phyloP scores from a whole-genome alignment of 1,140 invertebrate genomes.

The Eufriesea mexicana region DNA sequence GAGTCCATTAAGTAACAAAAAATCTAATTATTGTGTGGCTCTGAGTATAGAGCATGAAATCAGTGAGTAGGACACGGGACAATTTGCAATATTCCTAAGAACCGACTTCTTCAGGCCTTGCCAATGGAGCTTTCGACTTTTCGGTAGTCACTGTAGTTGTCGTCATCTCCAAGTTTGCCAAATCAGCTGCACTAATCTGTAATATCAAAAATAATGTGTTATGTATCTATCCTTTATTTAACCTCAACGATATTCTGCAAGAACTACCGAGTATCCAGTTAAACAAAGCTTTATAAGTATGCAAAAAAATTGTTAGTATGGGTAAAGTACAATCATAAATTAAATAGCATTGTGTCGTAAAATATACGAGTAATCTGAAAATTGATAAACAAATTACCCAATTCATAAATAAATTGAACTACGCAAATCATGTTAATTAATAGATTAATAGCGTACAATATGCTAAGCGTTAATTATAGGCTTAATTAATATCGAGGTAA shows the following conservation, averaged over 20 bases:
- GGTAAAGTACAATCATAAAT: conserved; percentile 15
- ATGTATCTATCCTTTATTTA: not conserved
- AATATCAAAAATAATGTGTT: conserved; percentile 46
- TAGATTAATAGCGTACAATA: conserved; percentile 44
- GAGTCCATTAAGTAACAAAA: conserved; percentile 59
- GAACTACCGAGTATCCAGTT: conserved; percentile 7
- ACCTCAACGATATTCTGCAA: not conserved
- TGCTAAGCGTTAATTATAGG: conserved; percentile 42
- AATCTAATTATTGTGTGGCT: conserved; percentile 52
- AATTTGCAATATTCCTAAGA: conserved; percentile 72
- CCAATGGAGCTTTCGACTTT: conserved; percentile 79
- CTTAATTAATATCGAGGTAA: conserved; percentile 61
- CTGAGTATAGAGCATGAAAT: conserved; percentile 53
- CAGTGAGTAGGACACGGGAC: conserved; percentile 39
- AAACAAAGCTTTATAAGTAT: conserved; percentile 38
- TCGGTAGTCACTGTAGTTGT: conserved; percentile 81
- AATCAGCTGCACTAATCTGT: conserved; percentile 80
- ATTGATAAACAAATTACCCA: not conserved
- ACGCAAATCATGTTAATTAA: conserved; percentile 12
- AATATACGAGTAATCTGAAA: not conserved
- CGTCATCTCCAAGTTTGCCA: conserved; percentile 79
- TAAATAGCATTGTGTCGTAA: not conserved
- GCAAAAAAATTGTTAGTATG: conserved; percentile 38
- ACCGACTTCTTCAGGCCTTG: conserved; percentile 80
- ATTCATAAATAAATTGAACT: conserved; percentile 30